Evolutionary conservation across 2,113 vertebrate species (phyloP).

Genomic region (Oophaga pumilio): DNA sequence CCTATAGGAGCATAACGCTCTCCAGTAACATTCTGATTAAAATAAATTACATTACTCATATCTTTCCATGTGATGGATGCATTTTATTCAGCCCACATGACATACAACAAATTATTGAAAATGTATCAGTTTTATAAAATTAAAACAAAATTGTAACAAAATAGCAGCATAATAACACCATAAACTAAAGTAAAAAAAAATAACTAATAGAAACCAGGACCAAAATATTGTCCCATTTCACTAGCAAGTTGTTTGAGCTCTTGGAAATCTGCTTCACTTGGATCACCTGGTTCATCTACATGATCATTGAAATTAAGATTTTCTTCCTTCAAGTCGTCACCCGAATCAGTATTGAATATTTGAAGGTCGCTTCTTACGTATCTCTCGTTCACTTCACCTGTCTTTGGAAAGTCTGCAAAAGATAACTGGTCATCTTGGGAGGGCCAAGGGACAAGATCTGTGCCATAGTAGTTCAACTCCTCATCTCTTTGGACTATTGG

Average conservation of each 20-base stretch:
- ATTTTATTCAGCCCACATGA: background rate
- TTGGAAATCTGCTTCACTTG: conserved; percentile 52
- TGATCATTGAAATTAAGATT: conserved; percentile 13
- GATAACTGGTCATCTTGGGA: conserved; percentile 39
- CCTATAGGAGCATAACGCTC: background rate
- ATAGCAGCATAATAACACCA: background rate
- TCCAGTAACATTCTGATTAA: background rate
- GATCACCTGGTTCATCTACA: background rate
- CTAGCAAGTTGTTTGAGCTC: conserved; percentile 54
- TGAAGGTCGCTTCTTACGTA: background rate
- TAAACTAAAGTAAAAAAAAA: too few relatives aligned
- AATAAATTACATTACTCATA: background rate
- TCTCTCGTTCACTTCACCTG: background rate
- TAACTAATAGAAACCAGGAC: conserved; percentile 45
- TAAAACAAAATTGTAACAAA: background rate
- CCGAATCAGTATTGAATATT: conserved; percentile 12
- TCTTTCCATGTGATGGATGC: background rate
- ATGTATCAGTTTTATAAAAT: background rate
- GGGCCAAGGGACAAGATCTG: conserved; percentile 32
- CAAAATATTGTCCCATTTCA: conserved; percentile 56
- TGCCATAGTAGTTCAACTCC: conserved; percentile 30
- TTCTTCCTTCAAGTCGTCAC: conserved; percentile 3
- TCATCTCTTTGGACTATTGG: conserved; percentile 35
- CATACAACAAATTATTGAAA: background rate
- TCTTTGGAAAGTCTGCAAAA: conserved; percentile 29